Percentiles rank a stretch among this genome's conserved stretches.
These are phyloP conservation scores for Pitangus sulphuratus DNA, from an alignment of 2,797 vertebrate genomes.

Conservation along the genomic window DNA sequence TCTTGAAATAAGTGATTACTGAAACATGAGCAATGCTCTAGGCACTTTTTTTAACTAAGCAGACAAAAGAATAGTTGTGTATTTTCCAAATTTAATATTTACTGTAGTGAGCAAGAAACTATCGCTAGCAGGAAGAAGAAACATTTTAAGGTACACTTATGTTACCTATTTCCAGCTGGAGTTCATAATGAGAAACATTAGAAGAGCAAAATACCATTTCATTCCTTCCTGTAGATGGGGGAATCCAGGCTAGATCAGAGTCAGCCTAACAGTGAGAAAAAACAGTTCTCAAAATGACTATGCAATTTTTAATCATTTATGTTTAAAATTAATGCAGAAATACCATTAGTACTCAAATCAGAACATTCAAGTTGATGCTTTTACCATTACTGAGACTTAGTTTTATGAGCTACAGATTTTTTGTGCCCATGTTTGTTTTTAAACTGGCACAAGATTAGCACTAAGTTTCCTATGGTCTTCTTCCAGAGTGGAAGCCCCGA, in stretches of 20 bases:
- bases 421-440: background rate
- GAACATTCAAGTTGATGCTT: background rate
- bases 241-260: conserved; percentile 80
- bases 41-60: background rate
- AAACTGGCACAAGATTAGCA: background rate
- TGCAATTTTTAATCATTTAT: background rate
- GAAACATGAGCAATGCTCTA: background rate
- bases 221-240: conserved; percentile 75
- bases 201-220: conserved; percentile 83
- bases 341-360: background rate
- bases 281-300: conserved; percentile 22
- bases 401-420: background rate
- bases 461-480: background rate
- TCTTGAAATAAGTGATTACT: background rate
- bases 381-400: background rate
- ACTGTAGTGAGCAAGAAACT: background rate
- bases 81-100: background rate
- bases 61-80: background rate
- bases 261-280: conserved; percentile 77
- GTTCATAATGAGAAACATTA: conserved; percentile 89
- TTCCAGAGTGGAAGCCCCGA: background rate
- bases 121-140: background rate
- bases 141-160: background rate
- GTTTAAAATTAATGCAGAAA: background rate
- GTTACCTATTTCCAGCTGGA: conserved; percentile 94